A percentile compares a stretch with the other conserved stretches of the same genome.
phyloP scores from a whole-genome alignment of 2,113 vertebrate genomes.

The Andinoacara biseriatus region DNA sequence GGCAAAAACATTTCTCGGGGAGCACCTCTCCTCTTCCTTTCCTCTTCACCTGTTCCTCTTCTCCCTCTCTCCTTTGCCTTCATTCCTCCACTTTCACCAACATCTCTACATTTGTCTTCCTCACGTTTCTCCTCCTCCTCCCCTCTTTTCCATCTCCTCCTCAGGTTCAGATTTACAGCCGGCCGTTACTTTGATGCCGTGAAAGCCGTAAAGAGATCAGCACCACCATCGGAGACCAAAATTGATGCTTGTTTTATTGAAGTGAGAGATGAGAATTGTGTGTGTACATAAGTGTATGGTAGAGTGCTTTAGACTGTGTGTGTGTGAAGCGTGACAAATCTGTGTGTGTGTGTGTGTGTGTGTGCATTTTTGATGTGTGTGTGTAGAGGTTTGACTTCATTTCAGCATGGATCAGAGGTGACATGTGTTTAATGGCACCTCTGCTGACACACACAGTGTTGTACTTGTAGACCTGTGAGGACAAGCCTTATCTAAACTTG shows the following conservation, averaged over 20 bases:
- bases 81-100: background rate
- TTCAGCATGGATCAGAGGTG: background rate
- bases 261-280: conserved; percentile 58
- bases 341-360: background rate
- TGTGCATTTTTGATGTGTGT: background rate
- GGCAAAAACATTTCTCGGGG: background rate
- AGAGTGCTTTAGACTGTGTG: background rate
- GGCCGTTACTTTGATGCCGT: conserved; percentile 89
- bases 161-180: conserved; percentile 82
- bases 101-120: background rate
- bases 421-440: background rate
- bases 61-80: background rate
- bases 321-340: background rate
- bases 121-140: background rate
- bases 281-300: background rate
- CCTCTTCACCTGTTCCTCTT: background rate
- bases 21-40: background rate
- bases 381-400: background rate
- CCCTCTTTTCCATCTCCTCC: background rate
- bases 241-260: conserved; percentile 92
- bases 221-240: conserved; percentile 75
- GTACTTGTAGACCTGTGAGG: background rate
- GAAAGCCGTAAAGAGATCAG: conserved; percentile 92
- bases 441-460: background rate
- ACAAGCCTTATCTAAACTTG: background rate